A percentile compares a stretch with the other conserved stretches of the same genome.
phyloP scores from a whole-genome alignment of 1,140 invertebrate genomes.

The Procambarus virginalis region DNA sequence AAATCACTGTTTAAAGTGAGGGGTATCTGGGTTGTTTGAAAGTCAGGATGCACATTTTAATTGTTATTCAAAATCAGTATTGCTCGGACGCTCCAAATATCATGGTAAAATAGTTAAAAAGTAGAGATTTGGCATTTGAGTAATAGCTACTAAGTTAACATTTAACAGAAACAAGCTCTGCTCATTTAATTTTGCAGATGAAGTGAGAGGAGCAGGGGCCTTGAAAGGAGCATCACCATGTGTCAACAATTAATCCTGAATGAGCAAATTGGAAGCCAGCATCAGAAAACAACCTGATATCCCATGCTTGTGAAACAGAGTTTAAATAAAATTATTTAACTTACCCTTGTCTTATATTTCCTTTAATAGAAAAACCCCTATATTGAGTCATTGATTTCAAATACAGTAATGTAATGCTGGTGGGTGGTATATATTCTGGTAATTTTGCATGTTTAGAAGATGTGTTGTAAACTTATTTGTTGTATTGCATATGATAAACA shows the following conservation, averaged over 20 bases:
- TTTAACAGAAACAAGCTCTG: constrained; percentile 58
- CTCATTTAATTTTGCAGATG: constrained; percentile 63
- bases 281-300: constrained; percentile 65
- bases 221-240: constrained; percentile 61
- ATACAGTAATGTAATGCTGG: background rate
- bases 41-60: constrained; percentile 56
- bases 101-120: constrained; percentile 28
- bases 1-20: constrained; percentile 57
- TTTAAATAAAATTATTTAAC: constrained; percentile 44
- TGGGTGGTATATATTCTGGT: background rate
- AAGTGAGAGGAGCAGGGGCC: constrained; percentile 57
- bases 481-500: background rate
- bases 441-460: background rate
- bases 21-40: constrained; percentile 67
- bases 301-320: constrained; percentile 65
- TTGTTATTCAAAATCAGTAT: constrained; percentile 11
- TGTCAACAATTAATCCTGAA: constrained; percentile 58
- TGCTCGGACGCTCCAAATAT: constrained; percentile 37
- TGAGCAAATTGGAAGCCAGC: constrained; percentile 61
- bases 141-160: constrained; percentile 50
- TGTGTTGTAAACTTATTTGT: background rate
- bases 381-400: background rate
- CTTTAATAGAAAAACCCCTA: constrained; percentile 16
- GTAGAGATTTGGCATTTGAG: constrained; percentile 38
- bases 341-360: constrained; percentile 50